Evolutionary conservation across 92 coral and sea anemone species (phyloP).

Genomic region (Epizoanthus illoricatus): DNA sequence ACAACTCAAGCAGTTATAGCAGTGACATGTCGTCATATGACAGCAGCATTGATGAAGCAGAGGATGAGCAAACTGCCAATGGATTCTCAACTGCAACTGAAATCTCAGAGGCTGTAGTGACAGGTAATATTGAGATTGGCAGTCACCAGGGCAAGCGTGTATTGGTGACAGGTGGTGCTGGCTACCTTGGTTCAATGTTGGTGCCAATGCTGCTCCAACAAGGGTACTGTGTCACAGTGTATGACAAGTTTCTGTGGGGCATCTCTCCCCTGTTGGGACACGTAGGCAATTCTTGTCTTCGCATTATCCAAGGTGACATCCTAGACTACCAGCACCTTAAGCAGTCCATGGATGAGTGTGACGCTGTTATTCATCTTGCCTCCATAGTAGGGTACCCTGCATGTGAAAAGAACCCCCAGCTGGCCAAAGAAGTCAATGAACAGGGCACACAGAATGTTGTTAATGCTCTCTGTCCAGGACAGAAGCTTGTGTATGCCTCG

Average conservation of each 20-base stretch:
- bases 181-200: constrained; percentile 86
- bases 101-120: neutral
- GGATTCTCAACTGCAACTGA: neutral
- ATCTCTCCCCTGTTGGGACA: constrained; percentile 56
- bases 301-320: constrained; percentile 76
- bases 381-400: constrained; percentile 96
- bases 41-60: neutral
- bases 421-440: constrained; percentile 67
- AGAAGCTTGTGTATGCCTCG: constrained; percentile 83
- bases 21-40: constrained; percentile 22
- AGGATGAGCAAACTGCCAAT: neutral
- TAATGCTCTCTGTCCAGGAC: constrained; percentile 57
- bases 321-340: constrained; percentile 63
- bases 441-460: constrained; percentile 87
- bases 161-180: constrained; percentile 92
- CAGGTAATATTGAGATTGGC: neutral
- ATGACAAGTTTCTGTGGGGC: constrained; percentile 87
- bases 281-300: constrained; percentile 62
- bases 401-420: constrained; percentile 75
- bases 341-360: constrained; percentile 61
- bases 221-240: constrained; percentile 75
- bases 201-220: constrained; percentile 79
- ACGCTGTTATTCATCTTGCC: constrained; percentile 78
- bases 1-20: constrained; percentile 10
- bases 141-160: constrained; percentile 42